These are phyloP conservation scores for Panagrolaimus sp. DNA, from an alignment of 1,140 invertebrate species.

Conservation along the genomic window DNA sequence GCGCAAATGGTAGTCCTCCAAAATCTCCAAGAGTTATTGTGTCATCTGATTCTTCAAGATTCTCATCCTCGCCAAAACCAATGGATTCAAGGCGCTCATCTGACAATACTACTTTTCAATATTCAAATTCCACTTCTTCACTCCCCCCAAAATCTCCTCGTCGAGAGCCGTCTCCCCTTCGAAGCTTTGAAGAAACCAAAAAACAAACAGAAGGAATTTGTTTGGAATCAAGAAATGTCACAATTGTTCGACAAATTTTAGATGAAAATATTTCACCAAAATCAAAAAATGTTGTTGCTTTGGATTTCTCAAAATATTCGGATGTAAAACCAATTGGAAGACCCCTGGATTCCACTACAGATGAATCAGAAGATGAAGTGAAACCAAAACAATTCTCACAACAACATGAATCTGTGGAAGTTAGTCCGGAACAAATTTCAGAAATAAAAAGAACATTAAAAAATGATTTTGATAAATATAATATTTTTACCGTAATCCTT, in stretches of 20 bases:
- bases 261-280: not conserved
- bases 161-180: not conserved
- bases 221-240: slow-evolving; percentile 1
- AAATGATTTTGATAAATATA: slow-evolving; percentile 22
- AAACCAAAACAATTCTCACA: not conserved
- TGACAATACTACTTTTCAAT: no score
- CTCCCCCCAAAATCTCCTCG: no score
- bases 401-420: not conserved
- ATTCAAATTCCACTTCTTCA: no score
- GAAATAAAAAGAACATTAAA: slow-evolving; percentile 19
- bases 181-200: not conserved
- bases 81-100: no score
- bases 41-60: no score
- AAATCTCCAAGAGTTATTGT: no score
- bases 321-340: slow-evolving; percentile 14
- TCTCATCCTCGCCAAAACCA: no score
- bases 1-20: no score
- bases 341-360: not conserved
- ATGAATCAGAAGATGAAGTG: not conserved
- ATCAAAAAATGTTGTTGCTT: not conserved
- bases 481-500: slow-evolving; percentile 22
- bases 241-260: slow-evolving; percentile 1
- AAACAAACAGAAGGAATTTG: slow-evolving; percentile 10
- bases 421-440: slow-evolving; percentile 1
- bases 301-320: slow-evolving; percentile 6